These are phyloP conservation scores for Syngnathus typhle DNA, from an alignment of 2,113 vertebrate genomes.

Conservation along the genomic window DNA sequence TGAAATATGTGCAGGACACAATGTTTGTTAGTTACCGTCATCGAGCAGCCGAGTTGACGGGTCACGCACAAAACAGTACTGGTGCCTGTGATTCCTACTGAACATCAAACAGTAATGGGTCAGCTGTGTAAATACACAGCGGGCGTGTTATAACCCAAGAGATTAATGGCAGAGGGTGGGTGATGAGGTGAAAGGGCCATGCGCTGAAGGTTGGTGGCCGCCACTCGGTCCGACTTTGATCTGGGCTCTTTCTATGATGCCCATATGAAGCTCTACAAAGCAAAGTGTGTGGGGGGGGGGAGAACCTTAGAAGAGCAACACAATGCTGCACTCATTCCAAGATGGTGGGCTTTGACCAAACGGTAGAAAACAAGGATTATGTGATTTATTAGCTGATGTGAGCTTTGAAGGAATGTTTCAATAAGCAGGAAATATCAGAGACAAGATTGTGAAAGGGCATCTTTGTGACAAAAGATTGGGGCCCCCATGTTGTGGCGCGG, in stretches of 20 bases:
- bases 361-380: constrained; percentile 57
- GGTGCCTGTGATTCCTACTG: constrained; percentile 31
- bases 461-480: constrained; percentile 55
- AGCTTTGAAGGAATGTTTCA: constrained; percentile 54
- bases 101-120: constrained; percentile 62
- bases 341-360: constrained; percentile 28
- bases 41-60: constrained; percentile 40
- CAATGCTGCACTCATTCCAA: constrained; percentile 54
- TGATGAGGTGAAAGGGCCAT: constrained; percentile 61
- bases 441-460: constrained; percentile 47
- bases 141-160: constrained; percentile 43
- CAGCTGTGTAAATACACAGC: constrained; percentile 66
- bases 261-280: constrained; percentile 40
- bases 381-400: constrained; percentile 62
- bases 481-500: constrained; percentile 38
- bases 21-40: not conserved
- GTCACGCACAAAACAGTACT: constrained; percentile 22
- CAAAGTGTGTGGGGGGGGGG: constrained; percentile 1
- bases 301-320: constrained; percentile 42
- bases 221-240: constrained; percentile 54
- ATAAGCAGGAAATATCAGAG: constrained; percentile 55
- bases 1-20: constrained; percentile 33
- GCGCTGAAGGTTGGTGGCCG: constrained; percentile 42
- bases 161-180: constrained; percentile 64
- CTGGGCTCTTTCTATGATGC: constrained; percentile 27